A percentile compares a stretch with the other conserved stretches of the same genome.
phyloP scores from a whole-genome alignment of 1,140 invertebrate genomes.

The Drosophila nebulosa region DNA sequence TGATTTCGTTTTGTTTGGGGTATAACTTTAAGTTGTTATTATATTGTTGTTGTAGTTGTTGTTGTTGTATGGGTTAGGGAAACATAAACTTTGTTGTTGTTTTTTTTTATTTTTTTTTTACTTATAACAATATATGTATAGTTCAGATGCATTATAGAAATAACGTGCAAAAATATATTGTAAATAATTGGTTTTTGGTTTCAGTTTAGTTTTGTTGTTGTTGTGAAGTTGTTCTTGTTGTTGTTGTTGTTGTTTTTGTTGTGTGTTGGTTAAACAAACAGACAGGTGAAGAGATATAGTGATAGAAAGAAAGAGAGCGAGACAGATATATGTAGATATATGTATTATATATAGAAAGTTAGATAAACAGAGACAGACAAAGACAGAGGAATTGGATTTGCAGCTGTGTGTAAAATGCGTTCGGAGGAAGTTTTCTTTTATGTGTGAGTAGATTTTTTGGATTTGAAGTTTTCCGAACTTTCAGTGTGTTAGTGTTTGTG shows the following conservation, averaged over 20 bases:
- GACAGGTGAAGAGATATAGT: slow-evolving; percentile 18
- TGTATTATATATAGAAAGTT: slow-evolving; percentile 58
- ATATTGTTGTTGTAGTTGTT: slow-evolving; percentile 20
- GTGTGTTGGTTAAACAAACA: slow-evolving; percentile 64
- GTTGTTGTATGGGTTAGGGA: slow-evolving; percentile 68
- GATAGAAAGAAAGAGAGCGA: slow-evolving; percentile 59
- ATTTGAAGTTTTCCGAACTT: slow-evolving; percentile 1
- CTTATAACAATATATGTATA: slow-evolving; percentile 79
- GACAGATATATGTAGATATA: slow-evolving; percentile 49
- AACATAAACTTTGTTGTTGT: slow-evolving; percentile 58
- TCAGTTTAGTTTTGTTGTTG: slow-evolving; percentile 4
- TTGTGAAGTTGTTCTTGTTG: slow-evolving; percentile 2
- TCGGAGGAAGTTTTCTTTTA: neutral
- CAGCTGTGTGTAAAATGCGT: slow-evolving; percentile 1
- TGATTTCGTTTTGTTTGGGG: slow-evolving; percentile 61
- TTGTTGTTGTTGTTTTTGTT: neutral
- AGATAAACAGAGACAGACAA: slow-evolving; percentile 51
- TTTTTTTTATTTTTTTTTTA: slow-evolving; percentile 19
- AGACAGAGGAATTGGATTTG: slow-evolving; percentile 12
- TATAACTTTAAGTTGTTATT: slow-evolving; percentile 32
- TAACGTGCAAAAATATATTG: slow-evolving; percentile 79
- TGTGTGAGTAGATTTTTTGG: neutral
- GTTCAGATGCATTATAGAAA: slow-evolving; percentile 79
- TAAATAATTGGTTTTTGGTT: slow-evolving; percentile 67
- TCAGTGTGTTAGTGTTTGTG: slow-evolving; percentile 9